These are phyloP conservation scores for Turritopsis dohrnii DNA, from an alignment of 30 jellyfish, hydroid and myxozoan species.

Conservation along the genomic window DNA sequence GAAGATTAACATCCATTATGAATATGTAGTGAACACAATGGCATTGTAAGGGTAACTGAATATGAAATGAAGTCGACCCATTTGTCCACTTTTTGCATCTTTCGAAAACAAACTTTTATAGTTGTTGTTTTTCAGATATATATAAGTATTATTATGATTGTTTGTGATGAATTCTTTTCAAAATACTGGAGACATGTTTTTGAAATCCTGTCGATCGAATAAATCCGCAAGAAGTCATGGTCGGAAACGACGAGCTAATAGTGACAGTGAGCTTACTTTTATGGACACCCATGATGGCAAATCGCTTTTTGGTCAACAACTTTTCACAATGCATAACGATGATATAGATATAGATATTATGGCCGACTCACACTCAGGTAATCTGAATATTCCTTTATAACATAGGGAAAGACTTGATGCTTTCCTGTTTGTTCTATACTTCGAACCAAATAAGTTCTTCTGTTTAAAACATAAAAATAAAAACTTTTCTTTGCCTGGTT, in stretches of 20 bases:
- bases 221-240: background rate
- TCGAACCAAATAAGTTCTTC: no score
- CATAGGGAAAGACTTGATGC: background rate
- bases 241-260: conserved; percentile 31
- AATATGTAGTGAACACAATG: no score
- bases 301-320: background rate
- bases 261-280: conserved; percentile 32
- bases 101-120: no score
- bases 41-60: no score
- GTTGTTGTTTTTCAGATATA: no score
- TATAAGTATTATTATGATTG: no score
- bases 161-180: background rate
- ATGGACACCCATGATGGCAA: background rate
- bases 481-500: no score
- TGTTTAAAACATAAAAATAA: no score
- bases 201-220: background rate
- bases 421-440: no score
- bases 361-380: conserved; percentile 8
- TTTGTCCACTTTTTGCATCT: no score
- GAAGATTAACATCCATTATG: no score
- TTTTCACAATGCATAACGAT: background rate
- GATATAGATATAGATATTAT: background rate
- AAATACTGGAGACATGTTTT: background rate
- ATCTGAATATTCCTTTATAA: background rate
- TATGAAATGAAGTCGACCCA: no score